Evolutionary conservation across 1,140 invertebrate species (phyloP), one percentile per base, ranked within the genome.

Genomic region (Rhagoletis zephyria): DNA sequence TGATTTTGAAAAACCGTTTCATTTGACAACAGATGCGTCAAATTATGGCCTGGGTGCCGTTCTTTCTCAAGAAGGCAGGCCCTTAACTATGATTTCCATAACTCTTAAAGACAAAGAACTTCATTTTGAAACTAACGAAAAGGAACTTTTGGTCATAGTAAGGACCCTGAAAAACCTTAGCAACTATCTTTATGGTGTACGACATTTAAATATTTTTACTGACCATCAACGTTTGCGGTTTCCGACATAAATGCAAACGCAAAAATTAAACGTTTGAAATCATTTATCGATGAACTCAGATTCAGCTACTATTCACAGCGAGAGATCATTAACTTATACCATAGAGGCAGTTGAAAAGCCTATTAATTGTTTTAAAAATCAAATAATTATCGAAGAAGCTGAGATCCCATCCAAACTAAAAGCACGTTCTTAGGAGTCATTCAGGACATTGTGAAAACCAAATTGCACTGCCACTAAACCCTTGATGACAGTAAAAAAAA

Each of bases 81-180:
- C 30, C 30, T 30, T 30, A 30, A 30, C 30, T 30, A 30, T 30
- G 88, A 90, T 90, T 10, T 92, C 90, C 81, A 88, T 90, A 85
- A 93, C 89, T 14, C 88, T 94, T 7, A 92, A 88, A 19, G 48
- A 85, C 7, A 85, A 45, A 12, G 85, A 85, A 6, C 59, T 56
- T 42, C 61, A 87, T 64, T 64, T 59, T 60, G 85, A 16, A 51
- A 85, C 90, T 12, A 93, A 91, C 12, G 93, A 94, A 30, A 30
- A 30, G 30, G 30, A 30, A 30, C 30, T 30, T 30, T 30, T 30
- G 30, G 30, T 30, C 30, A 90, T 92, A 93, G 88, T 94, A 95
- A 92, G 63, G 86, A 59, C 14, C 45, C 86, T 1, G 86, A 87
- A 6, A 64, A 63, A 7, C 48, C 56, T 65, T 65, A 42, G 65